A percentile compares a stretch with the other conserved stretches of the same genome.
Evolutionary conservation across 2,797 vertebrate species (phyloP).

Genomic region (Chrysocyon brachyurus): DNA sequence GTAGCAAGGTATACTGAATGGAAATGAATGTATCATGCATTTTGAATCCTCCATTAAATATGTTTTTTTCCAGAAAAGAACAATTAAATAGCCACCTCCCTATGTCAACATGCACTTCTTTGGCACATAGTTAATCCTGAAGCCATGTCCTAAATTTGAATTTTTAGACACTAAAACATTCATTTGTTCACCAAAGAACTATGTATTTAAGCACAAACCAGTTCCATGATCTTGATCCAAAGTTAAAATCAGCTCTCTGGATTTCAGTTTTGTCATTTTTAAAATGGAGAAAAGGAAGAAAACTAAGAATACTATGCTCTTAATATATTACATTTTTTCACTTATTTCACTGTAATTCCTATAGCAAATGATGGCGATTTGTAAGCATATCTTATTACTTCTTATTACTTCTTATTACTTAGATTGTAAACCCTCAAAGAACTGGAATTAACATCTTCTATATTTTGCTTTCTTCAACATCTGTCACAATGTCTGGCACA

Average conservation of each 20-base stretch:
- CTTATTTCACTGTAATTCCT: constrained; percentile 11
- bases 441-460: neutral
- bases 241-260: neutral
- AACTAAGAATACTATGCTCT: neutral
- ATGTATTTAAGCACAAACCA: neutral
- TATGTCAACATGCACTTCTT: neutral
- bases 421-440: neutral
- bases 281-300: neutral
- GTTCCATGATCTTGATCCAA: neutral
- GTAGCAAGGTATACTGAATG: neutral
- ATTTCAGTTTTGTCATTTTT: constrained; percentile 25
- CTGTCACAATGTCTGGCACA: neutral
- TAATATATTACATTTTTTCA: neutral
- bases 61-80: neutral
- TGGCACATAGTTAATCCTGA: neutral
- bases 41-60: constrained; percentile 30
- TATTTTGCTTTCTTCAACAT: neutral
- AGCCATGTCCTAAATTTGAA: neutral
- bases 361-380: neutral
- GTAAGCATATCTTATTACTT: neutral
- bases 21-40: neutral
- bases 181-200: neutral
- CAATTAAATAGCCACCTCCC: neutral
- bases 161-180: neutral
- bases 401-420: neutral